phyloP scores from a whole-genome alignment of 1,140 invertebrate species.

The Adelges cooleyi region DNA sequence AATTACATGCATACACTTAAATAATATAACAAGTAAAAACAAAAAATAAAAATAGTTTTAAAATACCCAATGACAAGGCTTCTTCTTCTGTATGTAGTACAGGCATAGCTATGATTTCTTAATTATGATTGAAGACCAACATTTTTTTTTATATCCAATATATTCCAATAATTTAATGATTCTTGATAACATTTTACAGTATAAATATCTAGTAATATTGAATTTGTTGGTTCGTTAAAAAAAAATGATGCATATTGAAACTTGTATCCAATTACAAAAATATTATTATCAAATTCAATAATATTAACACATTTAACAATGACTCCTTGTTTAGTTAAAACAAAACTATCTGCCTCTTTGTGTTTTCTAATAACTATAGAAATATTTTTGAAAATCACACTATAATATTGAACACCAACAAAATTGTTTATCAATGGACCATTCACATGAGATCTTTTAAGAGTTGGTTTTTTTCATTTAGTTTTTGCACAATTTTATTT shows the following conservation, averaged over 20 bases:
- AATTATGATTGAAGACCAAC: not conserved
- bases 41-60: too few relatives aligned
- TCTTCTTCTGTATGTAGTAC: not conserved
- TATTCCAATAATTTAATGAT: not conserved
- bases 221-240: not conserved
- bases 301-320: not conserved
- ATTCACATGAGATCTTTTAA: too few relatives aligned
- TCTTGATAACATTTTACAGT: not conserved
- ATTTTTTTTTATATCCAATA: not conserved
- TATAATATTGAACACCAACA: not conserved
- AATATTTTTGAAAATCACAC: not conserved
- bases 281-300: not conserved
- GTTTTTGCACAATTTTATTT: not conserved
- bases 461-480: not conserved
- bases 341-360: not conserved
- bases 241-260: not conserved
- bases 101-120: not conserved
- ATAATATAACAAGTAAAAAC: too few relatives aligned
- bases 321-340: not conserved
- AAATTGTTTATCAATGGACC: not conserved
- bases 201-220: not conserved
- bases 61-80: too few relatives aligned
- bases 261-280: not conserved
- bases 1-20: too few relatives aligned
- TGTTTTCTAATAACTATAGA: not conserved